phyloP scores from a whole-genome alignment of 2,797 vertebrate genomes.

The Bovichtus variegatus region DNA sequence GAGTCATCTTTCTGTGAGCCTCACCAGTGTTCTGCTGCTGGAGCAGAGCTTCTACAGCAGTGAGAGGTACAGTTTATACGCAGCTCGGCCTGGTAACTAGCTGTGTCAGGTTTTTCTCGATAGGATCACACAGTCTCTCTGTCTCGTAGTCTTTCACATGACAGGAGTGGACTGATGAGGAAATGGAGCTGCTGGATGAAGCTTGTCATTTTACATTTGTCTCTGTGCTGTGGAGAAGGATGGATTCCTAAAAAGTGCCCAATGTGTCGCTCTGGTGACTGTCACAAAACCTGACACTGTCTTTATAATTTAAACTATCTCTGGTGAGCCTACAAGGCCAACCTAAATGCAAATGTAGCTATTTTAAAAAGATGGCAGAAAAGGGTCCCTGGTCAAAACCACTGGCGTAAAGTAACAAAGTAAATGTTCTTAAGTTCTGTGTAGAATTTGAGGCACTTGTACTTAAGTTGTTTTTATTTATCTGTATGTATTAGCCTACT shows the following conservation, averaged over 20 bases:
- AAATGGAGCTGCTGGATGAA: constrained; percentile 6
- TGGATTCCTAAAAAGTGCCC: constrained; percentile 11
- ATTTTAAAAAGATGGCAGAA: background rate
- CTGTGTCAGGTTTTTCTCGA: constrained; percentile 65
- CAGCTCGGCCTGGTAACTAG: constrained; percentile 44
- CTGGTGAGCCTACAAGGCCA: background rate
- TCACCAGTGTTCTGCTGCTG: constrained; percentile 69
- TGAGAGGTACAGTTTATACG: constrained; percentile 41
- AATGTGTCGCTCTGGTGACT: constrained; percentile 24
- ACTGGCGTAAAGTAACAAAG: background rate
- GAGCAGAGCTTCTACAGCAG: constrained; percentile 61
- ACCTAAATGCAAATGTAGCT: background rate
- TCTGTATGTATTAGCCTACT: background rate
- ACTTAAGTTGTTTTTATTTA: background rate
- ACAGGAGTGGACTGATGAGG: constrained; percentile 29
- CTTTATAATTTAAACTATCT: constrained; percentile 21
- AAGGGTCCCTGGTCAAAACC: background rate
- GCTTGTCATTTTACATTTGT: constrained; percentile 1
- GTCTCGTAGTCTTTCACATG: constrained; percentile 32
- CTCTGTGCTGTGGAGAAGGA: background rate
- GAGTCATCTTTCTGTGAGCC: constrained; percentile 82
- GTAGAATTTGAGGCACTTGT: background rate
- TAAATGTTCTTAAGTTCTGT: background rate
- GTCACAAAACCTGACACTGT: constrained; percentile 17
- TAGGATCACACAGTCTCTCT: constrained; percentile 32